phyloP scores from a whole-genome alignment of 2,113 vertebrate genomes.

The Neogobius melanostomus region DNA sequence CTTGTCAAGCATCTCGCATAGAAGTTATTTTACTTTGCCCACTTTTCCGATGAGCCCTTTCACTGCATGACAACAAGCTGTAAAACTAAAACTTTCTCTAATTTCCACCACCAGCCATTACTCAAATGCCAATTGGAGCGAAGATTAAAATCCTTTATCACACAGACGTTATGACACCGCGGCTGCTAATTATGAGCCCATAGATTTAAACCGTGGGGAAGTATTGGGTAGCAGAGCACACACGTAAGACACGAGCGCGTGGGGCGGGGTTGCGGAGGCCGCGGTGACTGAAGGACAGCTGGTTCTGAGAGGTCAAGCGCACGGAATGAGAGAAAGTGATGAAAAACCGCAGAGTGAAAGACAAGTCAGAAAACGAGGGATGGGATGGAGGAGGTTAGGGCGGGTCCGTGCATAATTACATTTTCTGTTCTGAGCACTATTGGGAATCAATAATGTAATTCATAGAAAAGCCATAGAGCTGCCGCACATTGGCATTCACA shows the following conservation, averaged over 20 bases:
- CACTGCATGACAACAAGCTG: neutral
- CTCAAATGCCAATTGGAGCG: neutral
- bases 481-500: slow-evolving; percentile 70
- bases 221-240: neutral
- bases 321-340: slow-evolving; percentile 41
- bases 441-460: slow-evolving; percentile 89
- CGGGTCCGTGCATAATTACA: slow-evolving; percentile 85
- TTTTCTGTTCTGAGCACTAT: slow-evolving; percentile 85
- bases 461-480: slow-evolving; percentile 76
- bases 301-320: slow-evolving; percentile 8
- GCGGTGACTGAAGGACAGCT: slow-evolving; percentile 28
- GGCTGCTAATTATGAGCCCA: neutral
- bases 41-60: neutral
- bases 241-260: no score
- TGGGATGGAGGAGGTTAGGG: slow-evolving; percentile 33
- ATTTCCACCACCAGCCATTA: neutral
- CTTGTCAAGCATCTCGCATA: neutral
- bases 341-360: slow-evolving; percentile 34
- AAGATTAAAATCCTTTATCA: slow-evolving; percentile 2
- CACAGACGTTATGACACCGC: neutral
- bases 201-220: neutral
- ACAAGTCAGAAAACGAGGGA: slow-evolving; percentile 29
- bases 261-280: neutral
- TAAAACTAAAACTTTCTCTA: slow-evolving; percentile 7
- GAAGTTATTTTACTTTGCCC: neutral